These are phyloP conservation scores for Bursaphelenchus mucronatus DNA, from an alignment of 1,140 invertebrate genomes.

Conservation along the genomic window DNA sequence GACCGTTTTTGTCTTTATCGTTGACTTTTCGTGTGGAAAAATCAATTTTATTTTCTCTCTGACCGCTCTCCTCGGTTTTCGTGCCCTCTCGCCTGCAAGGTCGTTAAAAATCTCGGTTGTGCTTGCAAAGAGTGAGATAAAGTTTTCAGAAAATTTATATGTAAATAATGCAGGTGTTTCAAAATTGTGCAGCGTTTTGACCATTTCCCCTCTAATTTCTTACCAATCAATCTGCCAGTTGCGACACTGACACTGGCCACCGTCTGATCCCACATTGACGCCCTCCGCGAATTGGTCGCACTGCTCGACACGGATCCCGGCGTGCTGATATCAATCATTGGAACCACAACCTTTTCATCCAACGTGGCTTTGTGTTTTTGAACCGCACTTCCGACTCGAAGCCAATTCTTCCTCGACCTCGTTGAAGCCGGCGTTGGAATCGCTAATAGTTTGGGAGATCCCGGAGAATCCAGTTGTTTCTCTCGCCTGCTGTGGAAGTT, in stretches of 20 bases:
- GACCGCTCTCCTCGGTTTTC: too few relatives aligned
- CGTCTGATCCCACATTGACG: constrained; percentile 48
- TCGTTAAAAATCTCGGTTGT: too few relatives aligned
- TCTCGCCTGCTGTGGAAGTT: neutral
- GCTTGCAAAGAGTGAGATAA: too few relatives aligned
- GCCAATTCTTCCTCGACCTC: constrained; percentile 23
- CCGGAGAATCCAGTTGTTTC: neutral
- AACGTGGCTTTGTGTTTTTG: constrained; percentile 11
- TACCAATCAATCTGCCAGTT: constrained; percentile 16
- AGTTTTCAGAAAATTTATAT: too few relatives aligned
- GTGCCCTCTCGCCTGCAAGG: too few relatives aligned
- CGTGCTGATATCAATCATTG: constrained; percentile 50
- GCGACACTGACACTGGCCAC: constrained; percentile 33
- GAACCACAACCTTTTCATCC: constrained; percentile 24
- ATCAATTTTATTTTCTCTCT: too few relatives aligned
- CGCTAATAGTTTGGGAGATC: constrained; percentile 1
- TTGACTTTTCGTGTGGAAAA: too few relatives aligned
- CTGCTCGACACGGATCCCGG: constrained; percentile 36
- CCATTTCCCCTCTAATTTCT: neutral
- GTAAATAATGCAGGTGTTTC: too few relatives aligned
- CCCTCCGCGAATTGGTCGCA: constrained; percentile 31
- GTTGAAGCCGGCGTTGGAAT: neutral
- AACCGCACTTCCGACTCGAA: constrained; percentile 22
- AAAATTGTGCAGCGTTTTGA: too few relatives aligned
- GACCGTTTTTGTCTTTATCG: too few relatives aligned